phyloP scores from a whole-genome alignment of 1,140 invertebrate species.

The Cotesia chilonis region DNA sequence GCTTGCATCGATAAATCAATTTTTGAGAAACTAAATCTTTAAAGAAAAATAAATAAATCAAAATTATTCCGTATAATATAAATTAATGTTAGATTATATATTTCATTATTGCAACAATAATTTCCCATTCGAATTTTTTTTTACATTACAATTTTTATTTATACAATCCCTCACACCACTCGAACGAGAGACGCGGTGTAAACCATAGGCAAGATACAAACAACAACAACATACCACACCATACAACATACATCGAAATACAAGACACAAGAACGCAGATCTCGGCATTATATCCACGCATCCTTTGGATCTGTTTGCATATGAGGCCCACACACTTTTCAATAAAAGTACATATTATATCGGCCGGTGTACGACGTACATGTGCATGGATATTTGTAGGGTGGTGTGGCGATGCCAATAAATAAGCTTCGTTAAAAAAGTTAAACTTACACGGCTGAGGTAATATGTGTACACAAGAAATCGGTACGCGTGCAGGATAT shows the following conservation, averaged over 20 bases:
- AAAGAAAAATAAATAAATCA: too few species aligned
- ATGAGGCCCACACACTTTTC: conserved; percentile 6
- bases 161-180: conserved; percentile 4
- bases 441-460: conserved; percentile 39
- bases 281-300: conserved; percentile 13
- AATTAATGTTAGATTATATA: conserved; percentile 11
- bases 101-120: conserved; percentile 27
- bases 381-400: too few species aligned
- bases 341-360: too few species aligned
- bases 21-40: too few species aligned
- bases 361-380: too few species aligned
- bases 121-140: conserved; percentile 13
- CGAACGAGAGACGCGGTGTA: conserved; percentile 7
- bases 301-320: background rate
- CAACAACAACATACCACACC: background rate
- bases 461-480: conserved; percentile 28
- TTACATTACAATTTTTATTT: background rate
- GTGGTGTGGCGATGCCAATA: conserved; percentile 40
- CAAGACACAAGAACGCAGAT: conserved; percentile 20
- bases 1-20: too few species aligned
- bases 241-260: conserved; percentile 1
- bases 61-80: background rate
- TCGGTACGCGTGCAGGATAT: background rate
- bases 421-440: conserved; percentile 47
- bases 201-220: conserved; percentile 21